Percentiles rank a stretch among this genome's conserved stretches.
phyloP scores from a whole-genome alignment of 2,113 vertebrate genomes.

The Pavo muticus region DNA sequence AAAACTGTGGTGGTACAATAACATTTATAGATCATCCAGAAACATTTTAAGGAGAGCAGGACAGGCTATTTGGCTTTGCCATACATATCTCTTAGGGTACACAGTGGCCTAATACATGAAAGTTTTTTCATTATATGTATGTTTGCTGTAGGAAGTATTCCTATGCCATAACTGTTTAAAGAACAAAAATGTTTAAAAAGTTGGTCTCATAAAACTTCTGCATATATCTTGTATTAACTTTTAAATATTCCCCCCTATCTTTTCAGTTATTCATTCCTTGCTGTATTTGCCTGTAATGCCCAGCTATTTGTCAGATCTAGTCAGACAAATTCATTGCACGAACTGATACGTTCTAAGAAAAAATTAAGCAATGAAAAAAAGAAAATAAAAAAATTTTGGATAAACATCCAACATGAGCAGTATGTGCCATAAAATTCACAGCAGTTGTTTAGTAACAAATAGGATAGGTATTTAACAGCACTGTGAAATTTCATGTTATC shows the following conservation, averaged over 20 bases:
- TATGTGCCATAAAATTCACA: background rate
- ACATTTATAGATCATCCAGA: background rate
- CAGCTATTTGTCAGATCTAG: conserved; percentile 12
- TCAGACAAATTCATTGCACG: background rate
- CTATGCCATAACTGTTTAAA: background rate
- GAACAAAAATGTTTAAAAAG: conserved; percentile 43
- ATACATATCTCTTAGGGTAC: background rate
- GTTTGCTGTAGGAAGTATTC: background rate
- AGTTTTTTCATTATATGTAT: background rate
- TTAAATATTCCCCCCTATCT: background rate
- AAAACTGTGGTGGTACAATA: background rate
- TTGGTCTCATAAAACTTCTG: conserved; percentile 22
- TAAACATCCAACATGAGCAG: background rate
- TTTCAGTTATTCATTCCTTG: background rate
- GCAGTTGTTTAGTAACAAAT: background rate
- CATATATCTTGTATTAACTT: conserved; percentile 34
- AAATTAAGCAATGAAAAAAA: background rate
- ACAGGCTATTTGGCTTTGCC: background rate
- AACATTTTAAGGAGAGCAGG: background rate
- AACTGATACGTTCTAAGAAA: background rate
- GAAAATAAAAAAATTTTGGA: background rate
- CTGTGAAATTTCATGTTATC: background rate
- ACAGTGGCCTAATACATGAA: background rate
- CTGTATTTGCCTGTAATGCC: background rate
- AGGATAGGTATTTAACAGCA: background rate